Evolutionary conservation across 2,113 vertebrate species (phyloP), one percentile per base, ranked within the genome.

Genomic region (Bubo scandiacus): DNA sequence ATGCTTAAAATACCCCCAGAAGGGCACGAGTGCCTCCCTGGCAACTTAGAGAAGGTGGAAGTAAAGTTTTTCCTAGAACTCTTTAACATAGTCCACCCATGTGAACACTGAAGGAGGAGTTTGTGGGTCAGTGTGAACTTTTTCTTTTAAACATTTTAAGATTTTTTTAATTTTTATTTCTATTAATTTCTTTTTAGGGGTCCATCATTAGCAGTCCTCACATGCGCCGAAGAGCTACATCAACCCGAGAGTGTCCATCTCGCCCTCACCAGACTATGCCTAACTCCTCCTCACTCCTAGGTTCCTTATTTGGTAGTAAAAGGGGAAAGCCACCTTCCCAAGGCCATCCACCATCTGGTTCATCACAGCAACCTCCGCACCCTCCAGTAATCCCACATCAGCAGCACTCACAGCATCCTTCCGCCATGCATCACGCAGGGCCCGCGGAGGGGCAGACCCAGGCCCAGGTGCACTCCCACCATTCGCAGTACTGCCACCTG

Each of bases 161-260:
- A 42, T 96, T 96, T 98, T 98, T 98, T 98, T 98, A 98, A 98
- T 98, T 98, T 97, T 98, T 73, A 93, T 98, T 97, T 98, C 98
- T 98, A 97, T 98, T 98, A 98, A 98, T 98, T 98, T 98, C 98
- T 98, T 98, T 98, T 97, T 98, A 99, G 99, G 99, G 99, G 89
- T 99, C 99, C 98, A 99, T 99, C 99, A 99, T 99, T 99, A 99
- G 98, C 99, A 99, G 99, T 92, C 99, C 99, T 97, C 99, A 99
- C 98, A 98, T 98, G 97, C 98, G 99, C 97, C 98, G 98, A 93
- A 98, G 99, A 98, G 97, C 98, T 95, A 98, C 99, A 84, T 99
- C 99, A 97, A 98, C 98, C 97, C 98, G 99, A 96, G 99, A 99
- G 98, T 99, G 99, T 96, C 99, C 99, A 73, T 98, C 99, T 96